Base-by-base conservation (phyloP, 2,113 vertebrate genomes). In the Oriolus oriolus region DNA sequence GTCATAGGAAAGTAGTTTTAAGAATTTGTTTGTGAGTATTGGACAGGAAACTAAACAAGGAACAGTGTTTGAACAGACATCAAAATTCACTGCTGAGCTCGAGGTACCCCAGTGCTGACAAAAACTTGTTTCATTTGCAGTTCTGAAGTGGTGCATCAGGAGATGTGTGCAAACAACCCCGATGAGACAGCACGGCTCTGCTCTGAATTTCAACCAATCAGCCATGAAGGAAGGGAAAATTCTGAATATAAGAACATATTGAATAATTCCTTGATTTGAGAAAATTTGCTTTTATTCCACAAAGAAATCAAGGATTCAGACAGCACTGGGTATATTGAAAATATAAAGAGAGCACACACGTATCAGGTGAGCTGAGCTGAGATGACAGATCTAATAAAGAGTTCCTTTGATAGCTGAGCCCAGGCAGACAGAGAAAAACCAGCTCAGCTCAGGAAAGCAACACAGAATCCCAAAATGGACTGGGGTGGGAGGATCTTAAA, bases 211-310 rank as follows among this genome's bases (percentile, higher is more conserved):
- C 41, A 90, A 92, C 35, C 47, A 71, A 11, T 37, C 52, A 64
- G 19, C 30, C 52, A 37, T 16, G 33, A 77, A 81, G 79, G 19
- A 65, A 80, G 60, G 33, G 30, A 74, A 87, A 87, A 89, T 31
- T 60, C 19, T 41, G n/a, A 71, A 26, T 68, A 53, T 53, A 37
- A 41, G 65, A 68, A 37, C n/a, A n/a, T n/a, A n/a, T 6, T 37
- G 71, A 84, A 70, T 78, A 41, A 78, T 95, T 93, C 74, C 73
- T 31, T 78, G 70, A 79, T 94, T 93, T 82, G 89, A 87, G 81
- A 73, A 90, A 85, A 93, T 57, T 73, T 20, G n/a, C 11, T 56
- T 87, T 84, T 84, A 22, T 83, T 91, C 33, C 19, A 59, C 59
- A 53, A 69, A 79, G 57, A 69, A 91, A 69, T 65, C 28, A 42